Base-by-base conservation (phyloP, 2,113 vertebrate genomes). In the Rhinolophus ferrumequinum region DNA sequence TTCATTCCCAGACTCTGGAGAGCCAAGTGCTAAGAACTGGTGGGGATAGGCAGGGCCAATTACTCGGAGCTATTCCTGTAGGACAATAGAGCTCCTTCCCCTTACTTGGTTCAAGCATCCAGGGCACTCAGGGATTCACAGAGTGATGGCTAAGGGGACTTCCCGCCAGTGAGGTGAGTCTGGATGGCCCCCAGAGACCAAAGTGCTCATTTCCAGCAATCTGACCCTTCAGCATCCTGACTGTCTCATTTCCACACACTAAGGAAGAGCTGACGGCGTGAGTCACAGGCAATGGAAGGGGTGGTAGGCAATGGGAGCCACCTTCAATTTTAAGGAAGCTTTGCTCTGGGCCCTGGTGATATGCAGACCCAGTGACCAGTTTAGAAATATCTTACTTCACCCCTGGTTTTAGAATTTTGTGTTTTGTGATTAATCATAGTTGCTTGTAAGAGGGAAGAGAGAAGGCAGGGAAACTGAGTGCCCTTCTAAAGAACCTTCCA, bases 201-300 rank as follows among this genome's bases (percentile, higher is more conserved):
- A 16, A 52, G 66, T 8, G 30, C 62, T 96, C 90, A 88, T 81
- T 97, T 93, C 95, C 75, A 92, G 92, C 81, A 77, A 81, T 38
- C 64, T 35, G 54, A 8, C 22, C 13, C 54, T 3, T 6, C 33
- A 44, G 47, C 62, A 60, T 73, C 81, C 77, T 24, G 67, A 82
- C 70, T 86, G 84, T 97, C 85, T 97, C 97, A 95, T 91, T 95
- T 94, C 81, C 93, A 96, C 62, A 33, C 58, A 47, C 22, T 16
- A 33, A 93, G 97, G 97, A 97, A 95, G 81, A 93, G 90, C 96
- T 3, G 1, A 47, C 5, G 22, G 47, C 5, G 3, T 97, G 97
- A 97, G 88, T 98, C 97, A 97, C 1, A 0, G 7, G 56, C 52
- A 76, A n/a, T n/a, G n/a, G n/a, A n/a, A n/a, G n/a, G 80, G 58